Conservation (phyloP, 1,140 invertebrate genomes). For the Drosophila trapezifrons region DNA sequence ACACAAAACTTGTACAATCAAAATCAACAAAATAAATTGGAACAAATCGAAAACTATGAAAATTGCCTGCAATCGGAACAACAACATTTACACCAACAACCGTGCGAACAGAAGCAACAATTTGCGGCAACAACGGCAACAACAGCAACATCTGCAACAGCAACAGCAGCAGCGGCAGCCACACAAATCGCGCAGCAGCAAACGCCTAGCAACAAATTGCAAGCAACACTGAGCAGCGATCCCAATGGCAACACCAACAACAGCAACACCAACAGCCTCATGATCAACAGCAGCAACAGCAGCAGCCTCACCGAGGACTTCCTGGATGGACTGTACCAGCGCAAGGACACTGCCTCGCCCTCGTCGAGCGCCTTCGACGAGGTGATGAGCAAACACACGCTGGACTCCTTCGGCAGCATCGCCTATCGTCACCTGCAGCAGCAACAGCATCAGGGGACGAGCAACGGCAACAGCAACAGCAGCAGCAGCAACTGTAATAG, state of each 20-base stretch:
- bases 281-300: slow-evolving; percentile 15
- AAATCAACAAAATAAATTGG: slow-evolving; percentile 83
- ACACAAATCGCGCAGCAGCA: slow-evolving; percentile 63
- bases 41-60: slow-evolving; percentile 84
- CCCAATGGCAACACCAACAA: slow-evolving; percentile 53
- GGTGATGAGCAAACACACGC: slow-evolving; percentile 70
- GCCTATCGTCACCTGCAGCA: slow-evolving; percentile 71
- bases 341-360: slow-evolving; percentile 69
- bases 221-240: slow-evolving; percentile 47
- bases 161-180: slow-evolving; percentile 16
- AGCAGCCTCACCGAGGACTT: slow-evolving; percentile 62
- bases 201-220: slow-evolving; percentile 57
- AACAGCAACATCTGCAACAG: slow-evolving; percentile 24
- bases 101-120: slow-evolving; percentile 24
- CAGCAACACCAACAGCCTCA: slow-evolving; percentile 24
- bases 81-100: slow-evolving; percentile 53
- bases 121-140: slow-evolving; percentile 14
- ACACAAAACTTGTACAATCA: slow-evolving; percentile 82
- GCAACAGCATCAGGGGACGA: slow-evolving; percentile 42
- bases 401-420: slow-evolving; percentile 77
- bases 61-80: slow-evolving; percentile 72
- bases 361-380: slow-evolving; percentile 72
- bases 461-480: slow-evolving; percentile 58
- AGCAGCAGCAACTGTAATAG: slow-evolving; percentile 39
- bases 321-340: slow-evolving; percentile 69